Percentiles rank a stretch among this genome's conserved stretches.
phyloP scores from a whole-genome alignment of 2,888 invertebrate genomes.

The Melanostoma mellinum region DNA sequence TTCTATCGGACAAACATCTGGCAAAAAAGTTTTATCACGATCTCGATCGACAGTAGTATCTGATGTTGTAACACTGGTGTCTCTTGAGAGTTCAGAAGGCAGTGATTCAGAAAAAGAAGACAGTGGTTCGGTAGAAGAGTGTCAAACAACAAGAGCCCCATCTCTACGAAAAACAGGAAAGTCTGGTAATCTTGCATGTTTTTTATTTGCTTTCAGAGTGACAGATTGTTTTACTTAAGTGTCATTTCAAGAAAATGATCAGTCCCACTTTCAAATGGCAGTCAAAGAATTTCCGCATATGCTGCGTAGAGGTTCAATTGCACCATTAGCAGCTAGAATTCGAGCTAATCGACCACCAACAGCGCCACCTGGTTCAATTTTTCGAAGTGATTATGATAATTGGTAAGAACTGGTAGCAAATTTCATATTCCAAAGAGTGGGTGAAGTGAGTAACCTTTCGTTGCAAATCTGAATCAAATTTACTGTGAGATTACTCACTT shows the following conservation, averaged over 20 bases:
- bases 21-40: slow-evolving; percentile 77
- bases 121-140: slow-evolving; percentile 73
- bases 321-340: slow-evolving; percentile 80
- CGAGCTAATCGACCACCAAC: slow-evolving; percentile 81
- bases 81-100: slow-evolving; percentile 86
- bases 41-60: slow-evolving; percentile 79
- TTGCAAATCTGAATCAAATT: too few relatives aligned
- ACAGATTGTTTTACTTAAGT: slow-evolving; percentile 75
- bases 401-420: slow-evolving; percentile 47
- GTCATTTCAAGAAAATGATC: slow-evolving; percentile 82
- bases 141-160: slow-evolving; percentile 78
- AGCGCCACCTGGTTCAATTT: slow-evolving; percentile 80
- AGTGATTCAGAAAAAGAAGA: slow-evolving; percentile 85
- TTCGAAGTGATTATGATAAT: slow-evolving; percentile 74
- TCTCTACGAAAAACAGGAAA: slow-evolving; percentile 81
- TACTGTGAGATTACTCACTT: too few relatives aligned
- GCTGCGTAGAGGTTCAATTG: slow-evolving; percentile 80
- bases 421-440: not conserved
- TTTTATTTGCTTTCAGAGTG: not conserved
- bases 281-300: slow-evolving; percentile 81
- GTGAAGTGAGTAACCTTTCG: too few relatives aligned
- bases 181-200: slow-evolving; percentile 78
- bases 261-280: slow-evolving; percentile 78
- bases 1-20: slow-evolving; percentile 25
- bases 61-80: slow-evolving; percentile 86